A percentile compares a stretch with the other conserved stretches of the same genome.
These are phyloP conservation scores for Hassar affinis DNA, from an alignment of 2,113 vertebrate species.

Conservation along the genomic window DNA sequence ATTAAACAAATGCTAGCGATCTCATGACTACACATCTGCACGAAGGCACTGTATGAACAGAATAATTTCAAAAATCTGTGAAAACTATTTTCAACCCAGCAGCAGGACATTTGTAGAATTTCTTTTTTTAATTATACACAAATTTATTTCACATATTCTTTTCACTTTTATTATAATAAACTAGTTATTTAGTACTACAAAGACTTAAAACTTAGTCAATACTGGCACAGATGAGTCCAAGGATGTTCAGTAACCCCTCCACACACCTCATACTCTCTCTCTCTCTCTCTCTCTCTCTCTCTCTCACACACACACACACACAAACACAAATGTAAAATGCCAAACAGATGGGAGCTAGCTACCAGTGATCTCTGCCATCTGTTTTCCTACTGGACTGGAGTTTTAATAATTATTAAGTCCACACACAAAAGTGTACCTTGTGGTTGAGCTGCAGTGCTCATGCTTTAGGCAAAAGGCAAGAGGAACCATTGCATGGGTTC, in stretches of 20 bases:
- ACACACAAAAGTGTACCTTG: slow-evolving; percentile 25
- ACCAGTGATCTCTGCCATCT: slow-evolving; percentile 51
- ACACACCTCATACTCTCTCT: too few relatives aligned
- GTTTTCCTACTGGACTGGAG: slow-evolving; percentile 44
- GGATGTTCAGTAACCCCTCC: not conserved
- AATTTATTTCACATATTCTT: not conserved
- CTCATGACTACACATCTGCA: not conserved
- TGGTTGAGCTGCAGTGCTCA: not conserved
- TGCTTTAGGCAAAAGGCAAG: not conserved
- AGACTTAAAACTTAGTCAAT: not conserved
- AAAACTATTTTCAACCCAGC: not conserved
- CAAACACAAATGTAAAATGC: slow-evolving; percentile 11
- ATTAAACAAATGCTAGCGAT: not conserved
- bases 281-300: too few relatives aligned
- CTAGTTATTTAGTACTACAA: not conserved
- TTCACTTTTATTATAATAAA: not conserved
- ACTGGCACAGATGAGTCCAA: not conserved
- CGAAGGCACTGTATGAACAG: not conserved
- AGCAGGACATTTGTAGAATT: not conserved
- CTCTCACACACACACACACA: not conserved
- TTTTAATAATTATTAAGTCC: slow-evolving; percentile 51
- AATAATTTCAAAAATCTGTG: not conserved
- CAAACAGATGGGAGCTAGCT: slow-evolving; percentile 25
- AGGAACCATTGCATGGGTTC: not conserved
- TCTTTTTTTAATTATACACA: not conserved